Conservation (phyloP, 2,113 vertebrate species). For the Axis porcinus region DNA sequence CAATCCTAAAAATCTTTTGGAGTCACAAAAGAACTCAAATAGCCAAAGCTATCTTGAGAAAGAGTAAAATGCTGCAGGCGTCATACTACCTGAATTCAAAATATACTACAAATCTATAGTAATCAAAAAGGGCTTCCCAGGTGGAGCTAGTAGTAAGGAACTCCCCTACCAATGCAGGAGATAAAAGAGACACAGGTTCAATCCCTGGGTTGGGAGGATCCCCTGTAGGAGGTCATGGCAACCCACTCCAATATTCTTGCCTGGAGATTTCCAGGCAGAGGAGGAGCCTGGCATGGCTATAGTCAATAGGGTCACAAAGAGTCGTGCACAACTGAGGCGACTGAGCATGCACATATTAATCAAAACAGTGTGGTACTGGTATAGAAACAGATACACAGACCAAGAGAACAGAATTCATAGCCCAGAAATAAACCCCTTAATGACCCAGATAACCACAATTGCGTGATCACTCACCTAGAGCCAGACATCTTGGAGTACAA, state of each 20-base stretch:
- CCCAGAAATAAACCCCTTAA: neutral
- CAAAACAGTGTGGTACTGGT: neutral
- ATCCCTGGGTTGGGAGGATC: neutral
- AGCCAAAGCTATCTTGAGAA: neutral
- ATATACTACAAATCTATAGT: neutral
- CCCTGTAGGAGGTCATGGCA: neutral
- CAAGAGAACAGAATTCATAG: neutral
- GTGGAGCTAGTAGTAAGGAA: neutral
- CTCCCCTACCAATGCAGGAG: neutral
- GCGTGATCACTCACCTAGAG: neutral
- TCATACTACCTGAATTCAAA: neutral
- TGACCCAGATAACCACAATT: neutral
- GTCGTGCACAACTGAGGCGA: neutral
- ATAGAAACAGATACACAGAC: neutral
- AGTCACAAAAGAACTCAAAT: neutral
- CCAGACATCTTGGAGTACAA: neutral
- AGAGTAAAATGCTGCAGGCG: neutral
- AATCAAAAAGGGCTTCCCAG: neutral
- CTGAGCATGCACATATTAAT: neutral
- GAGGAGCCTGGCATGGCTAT: neutral
- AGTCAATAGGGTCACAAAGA: neutral
- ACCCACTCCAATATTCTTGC: neutral
- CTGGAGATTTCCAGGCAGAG: neutral
- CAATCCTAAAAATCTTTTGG: neutral
- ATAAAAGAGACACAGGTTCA: neutral